Base-by-base conservation (phyloP, 1,140 invertebrate species). In the Brachystomella parvula region DNA sequence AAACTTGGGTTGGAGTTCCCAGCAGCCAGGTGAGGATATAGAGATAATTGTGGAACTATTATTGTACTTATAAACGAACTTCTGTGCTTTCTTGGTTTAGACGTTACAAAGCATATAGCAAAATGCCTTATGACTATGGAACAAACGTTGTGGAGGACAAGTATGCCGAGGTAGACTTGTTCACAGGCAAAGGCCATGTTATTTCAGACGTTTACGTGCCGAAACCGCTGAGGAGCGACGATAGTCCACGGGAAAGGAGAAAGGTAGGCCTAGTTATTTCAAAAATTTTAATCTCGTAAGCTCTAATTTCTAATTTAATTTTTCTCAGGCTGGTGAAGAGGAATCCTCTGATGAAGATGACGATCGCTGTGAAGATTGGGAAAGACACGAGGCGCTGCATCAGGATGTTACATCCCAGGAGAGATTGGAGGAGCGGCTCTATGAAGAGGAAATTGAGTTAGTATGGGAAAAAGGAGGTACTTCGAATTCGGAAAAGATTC, bases 401-500 rank as follows among this genome's bases (percentile, higher is more conserved):
- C 78, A 85, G 69, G 83, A 85, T 74, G 82, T 83, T 3, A 76
- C 79, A 9, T 79, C 80, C 44, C 77, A 81, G 71, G 80, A 81
- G 63, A 67, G 81, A 35, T 74, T 71, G 6, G 78, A 79, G 66
- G 77, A 81, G 66, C 68, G 78, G 21, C 71, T 83, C 24, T 85
- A 80, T 77, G 84, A 85, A 74, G 78, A 83, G 68, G 79, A 84
- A 72, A 80, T 83, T 61, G 84, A 85, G 75, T 71, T 84, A 1
- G 80, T 81, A 29, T 85, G 84, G 84, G 84, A 85, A 73, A 85
- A 85, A 73, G 84, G 82, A 65, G 33, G 35, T 39, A 39, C 35
- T 9, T 9, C 33, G 19, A 29, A 15, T 21, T 61, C 32, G 3
- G 44, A 39, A 28, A 49, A n/a, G n/a, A n/a, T n/a, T n/a, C n/a